A percentile compares a stretch with the other conserved stretches of the same genome.
Evolutionary conservation across 30 jellyfish, hydroid and myxozoan genomes (phyloP).

Genomic region (Chrysaora quinquecirrha): DNA sequence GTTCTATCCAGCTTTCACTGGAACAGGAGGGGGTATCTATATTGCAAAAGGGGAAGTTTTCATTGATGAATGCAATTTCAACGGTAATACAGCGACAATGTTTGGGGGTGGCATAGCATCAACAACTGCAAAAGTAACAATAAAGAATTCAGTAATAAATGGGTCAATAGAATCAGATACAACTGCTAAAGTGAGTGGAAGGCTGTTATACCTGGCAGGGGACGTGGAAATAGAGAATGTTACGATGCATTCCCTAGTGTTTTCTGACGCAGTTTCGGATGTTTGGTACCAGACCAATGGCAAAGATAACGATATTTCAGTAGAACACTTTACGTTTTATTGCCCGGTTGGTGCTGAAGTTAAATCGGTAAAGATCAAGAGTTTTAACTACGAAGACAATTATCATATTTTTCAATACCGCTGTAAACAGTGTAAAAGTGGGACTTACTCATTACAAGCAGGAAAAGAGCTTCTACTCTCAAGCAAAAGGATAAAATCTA

Average conservation of each 20-base stretch:
- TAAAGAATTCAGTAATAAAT: not conserved
- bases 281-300: conserved; percentile 22
- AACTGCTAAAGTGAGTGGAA: conserved; percentile 8
- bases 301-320: not conserved
- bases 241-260: not conserved
- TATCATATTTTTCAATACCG: conserved; percentile 12
- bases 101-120: conserved; percentile 25
- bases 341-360: conserved; percentile 18
- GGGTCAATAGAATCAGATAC: not conserved
- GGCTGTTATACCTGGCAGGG: conserved; percentile 9
- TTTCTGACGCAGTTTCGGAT: conserved; percentile 1
- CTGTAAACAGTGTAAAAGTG: conserved; percentile 43
- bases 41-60: not conserved
- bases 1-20: conserved; percentile 27
- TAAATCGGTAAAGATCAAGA: not conserved
- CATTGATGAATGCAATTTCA: conserved; percentile 1
- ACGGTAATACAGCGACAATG: conserved; percentile 17
- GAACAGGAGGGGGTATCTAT: conserved; percentile 33
- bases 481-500: not conserved
- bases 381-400: not conserved
- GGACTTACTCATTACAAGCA: not conserved
- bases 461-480: not conserved
- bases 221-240: not conserved
- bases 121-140: not conserved
- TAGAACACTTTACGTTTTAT: not conserved